Evolutionary conservation across 2,797 vertebrate species (phyloP).

Genomic region (Botia almorhae): DNA sequence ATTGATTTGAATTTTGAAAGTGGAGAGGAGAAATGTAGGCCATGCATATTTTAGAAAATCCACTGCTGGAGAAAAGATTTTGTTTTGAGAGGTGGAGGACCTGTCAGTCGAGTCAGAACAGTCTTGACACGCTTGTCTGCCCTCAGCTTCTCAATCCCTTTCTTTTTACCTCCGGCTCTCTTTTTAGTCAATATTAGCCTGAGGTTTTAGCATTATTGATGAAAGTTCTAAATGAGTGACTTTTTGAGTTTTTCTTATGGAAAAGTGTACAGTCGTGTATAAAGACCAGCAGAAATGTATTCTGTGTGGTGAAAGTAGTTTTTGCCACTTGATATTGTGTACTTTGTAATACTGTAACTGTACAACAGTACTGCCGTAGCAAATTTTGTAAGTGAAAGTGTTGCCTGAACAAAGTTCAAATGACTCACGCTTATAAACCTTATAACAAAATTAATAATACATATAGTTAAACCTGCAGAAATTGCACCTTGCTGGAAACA

Average conservation of each 20-base stretch:
- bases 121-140: conserved; percentile 47
- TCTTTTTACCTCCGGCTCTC: not conserved
- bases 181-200: conserved; percentile 24
- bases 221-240: not conserved
- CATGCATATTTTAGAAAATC: conserved; percentile 79
- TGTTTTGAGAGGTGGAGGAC: conserved; percentile 42
- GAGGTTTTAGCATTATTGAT: conserved; percentile 17
- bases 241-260: not conserved
- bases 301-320: too few relatives aligned
- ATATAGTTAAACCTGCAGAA: not conserved
- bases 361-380: not conserved
- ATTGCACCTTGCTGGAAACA: conserved; percentile 6
- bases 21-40: conserved; percentile 76
- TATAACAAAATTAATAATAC: not conserved
- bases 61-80: conserved; percentile 64
- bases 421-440: not conserved
- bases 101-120: conserved; percentile 39
- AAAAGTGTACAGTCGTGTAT: not conserved
- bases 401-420: not conserved
- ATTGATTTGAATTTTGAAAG: conserved; percentile 63
- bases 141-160: conserved; percentile 15
- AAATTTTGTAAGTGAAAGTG: not conserved
- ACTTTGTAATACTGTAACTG: not conserved
- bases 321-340: too few relatives aligned
- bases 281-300: not conserved